Base-by-base conservation (phyloP, 2,113 vertebrate genomes). In the Nannobrachium achirus region DNA sequence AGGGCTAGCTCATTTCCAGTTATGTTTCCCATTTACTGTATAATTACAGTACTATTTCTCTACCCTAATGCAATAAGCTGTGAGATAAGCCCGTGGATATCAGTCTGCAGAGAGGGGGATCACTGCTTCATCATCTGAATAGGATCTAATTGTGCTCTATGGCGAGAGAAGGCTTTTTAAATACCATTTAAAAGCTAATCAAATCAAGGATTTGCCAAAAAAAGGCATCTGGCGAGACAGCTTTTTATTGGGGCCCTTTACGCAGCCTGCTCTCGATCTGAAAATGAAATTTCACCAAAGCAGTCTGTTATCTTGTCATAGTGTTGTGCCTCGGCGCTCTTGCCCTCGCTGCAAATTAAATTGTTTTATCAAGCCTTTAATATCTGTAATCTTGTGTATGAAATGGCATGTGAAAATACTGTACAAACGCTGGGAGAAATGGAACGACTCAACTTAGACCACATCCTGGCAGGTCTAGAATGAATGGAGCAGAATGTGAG, bases 111-210 rank as follows among this genome's bases (percentile, higher is more conserved):
- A 76, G 68, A 80, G 59, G 68, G 25, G 78, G 78, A 83, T 89
- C 88, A 80, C 81, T 66, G 56, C 82, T 84, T 89, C 81, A 78
- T 81, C 68, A 68, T 84, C 80, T 89, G 60, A 75, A 79, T 81
- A 76, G 66, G 71, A 78, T 69, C 80, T 91, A 89, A 91, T 87
- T 89, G 84, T 87, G 59, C 78, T 88, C 67, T 69, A 56, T 81
- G 74, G 65, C 68, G 75, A 62, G 75, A 62, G 52, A 55, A 63
- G 80, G 71, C 78, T 75, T 89, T 87, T 85, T 78, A 85, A 90
- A 88, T 81, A 80, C 63, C 80, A 80, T 90, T 91, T 91, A 82
- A 89, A 88, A 84, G 84, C 83, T 85, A 90, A 90, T 92, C 89
- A 90, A 88, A 89, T 90, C 80, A 86, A 79, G 79, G 79, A 78